Evolutionary conservation across 2,797 vertebrate species (phyloP).

Genomic region (Lutjanus campechanus): DNA sequence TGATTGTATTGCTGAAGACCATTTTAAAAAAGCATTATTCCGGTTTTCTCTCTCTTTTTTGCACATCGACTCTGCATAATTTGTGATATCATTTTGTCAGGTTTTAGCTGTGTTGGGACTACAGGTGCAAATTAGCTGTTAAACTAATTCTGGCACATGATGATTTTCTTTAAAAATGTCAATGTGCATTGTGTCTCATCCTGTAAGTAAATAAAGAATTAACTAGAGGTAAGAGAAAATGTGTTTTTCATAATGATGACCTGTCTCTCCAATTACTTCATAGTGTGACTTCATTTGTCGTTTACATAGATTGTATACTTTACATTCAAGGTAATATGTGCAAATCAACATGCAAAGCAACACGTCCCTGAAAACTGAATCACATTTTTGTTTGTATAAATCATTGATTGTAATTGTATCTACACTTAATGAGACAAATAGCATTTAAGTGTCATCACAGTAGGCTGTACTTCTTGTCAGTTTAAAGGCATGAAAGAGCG

Average conservation of each 20-base stretch:
- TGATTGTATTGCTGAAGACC: no score
- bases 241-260: background rate
- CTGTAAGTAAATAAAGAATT: background rate
- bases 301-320: background rate
- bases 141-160: background rate
- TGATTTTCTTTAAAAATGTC: background rate
- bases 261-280: background rate
- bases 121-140: background rate
- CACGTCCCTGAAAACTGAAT: background rate
- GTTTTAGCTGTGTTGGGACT: background rate
- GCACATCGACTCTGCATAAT: no score
- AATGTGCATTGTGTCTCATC: background rate
- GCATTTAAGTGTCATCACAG: conserved; percentile 33
- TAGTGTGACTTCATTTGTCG: background rate
- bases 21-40: background rate
- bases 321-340: background rate
- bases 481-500: conserved; percentile 57
- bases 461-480: conserved; percentile 31
- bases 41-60: background rate
- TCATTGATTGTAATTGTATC: background rate
- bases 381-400: background rate
- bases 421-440: conserved; percentile 15
- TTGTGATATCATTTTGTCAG: background rate
- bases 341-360: conserved; percentile 28
- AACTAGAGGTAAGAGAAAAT: background rate